Conservation (phyloP, 2,888 invertebrate genomes). For the Tachystola acroxantha region DNA sequence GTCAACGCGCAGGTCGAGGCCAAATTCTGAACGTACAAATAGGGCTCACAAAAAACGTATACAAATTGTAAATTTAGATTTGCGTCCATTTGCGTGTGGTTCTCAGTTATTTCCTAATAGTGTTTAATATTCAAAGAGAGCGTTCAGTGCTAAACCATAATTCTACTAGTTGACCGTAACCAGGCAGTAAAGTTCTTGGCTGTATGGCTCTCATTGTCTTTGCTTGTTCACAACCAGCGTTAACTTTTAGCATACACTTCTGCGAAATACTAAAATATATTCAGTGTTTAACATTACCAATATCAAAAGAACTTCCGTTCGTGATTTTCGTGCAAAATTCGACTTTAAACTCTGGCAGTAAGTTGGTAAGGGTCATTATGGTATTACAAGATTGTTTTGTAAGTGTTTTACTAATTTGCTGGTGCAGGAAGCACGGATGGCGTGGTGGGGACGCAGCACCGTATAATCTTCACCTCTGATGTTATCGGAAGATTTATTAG, state of each 20-base stretch:
- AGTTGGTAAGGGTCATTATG: slow-evolving; percentile 21
- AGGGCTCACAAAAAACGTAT: slow-evolving; percentile 10
- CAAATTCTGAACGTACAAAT: slow-evolving; percentile 21
- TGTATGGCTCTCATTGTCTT: slow-evolving; percentile 59
- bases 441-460: slow-evolving; percentile 66
- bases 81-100: slow-evolving; percentile 2
- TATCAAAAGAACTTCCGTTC: slow-evolving; percentile 18
- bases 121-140: slow-evolving; percentile 6
- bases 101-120: slow-evolving; percentile 4
- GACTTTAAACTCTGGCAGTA: slow-evolving; percentile 30
- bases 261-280: slow-evolving; percentile 70
- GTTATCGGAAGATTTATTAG: slow-evolving; percentile 76
- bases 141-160: slow-evolving; percentile 11
- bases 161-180: slow-evolving; percentile 34
- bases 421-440: slow-evolving; percentile 74
- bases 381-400: slow-evolving; percentile 42
- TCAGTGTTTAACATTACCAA: slow-evolving; percentile 39
- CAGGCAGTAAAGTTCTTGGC: slow-evolving; percentile 48
- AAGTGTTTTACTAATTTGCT: slow-evolving; percentile 70
- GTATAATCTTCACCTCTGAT: slow-evolving; percentile 75
- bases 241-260: slow-evolving; percentile 57
- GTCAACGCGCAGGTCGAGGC: slow-evolving; percentile 53
- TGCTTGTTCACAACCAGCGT: slow-evolving; percentile 44
- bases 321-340: slow-evolving; percentile 21
- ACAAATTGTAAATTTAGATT: not conserved